Percentiles rank a stretch among this genome's conserved stretches.
Conservation (phyloP, 2,888 invertebrate genomes). For the Dryadula phaetusa region DNA sequence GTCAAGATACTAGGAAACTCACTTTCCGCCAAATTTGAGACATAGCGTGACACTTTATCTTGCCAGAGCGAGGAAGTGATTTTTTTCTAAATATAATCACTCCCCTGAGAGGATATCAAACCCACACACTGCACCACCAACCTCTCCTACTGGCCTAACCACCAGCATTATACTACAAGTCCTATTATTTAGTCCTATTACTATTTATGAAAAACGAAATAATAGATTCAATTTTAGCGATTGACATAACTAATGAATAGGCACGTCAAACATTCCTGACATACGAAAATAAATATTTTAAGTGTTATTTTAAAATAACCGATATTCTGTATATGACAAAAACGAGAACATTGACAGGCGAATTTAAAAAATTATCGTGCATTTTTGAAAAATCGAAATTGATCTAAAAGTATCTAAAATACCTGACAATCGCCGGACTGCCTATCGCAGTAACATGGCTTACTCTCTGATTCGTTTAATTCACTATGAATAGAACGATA, state of each 20-base stretch:
- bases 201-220: background rate
- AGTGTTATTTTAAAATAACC: background rate
- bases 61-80: too few relatives aligned
- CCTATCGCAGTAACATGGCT: constrained; percentile 11
- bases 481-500: background rate
- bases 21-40: too few relatives aligned
- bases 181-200: background rate
- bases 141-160: too few relatives aligned
- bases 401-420: background rate
- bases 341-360: constrained; percentile 1
- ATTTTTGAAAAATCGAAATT: background rate
- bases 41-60: too few relatives aligned
- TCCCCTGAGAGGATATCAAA: too few relatives aligned
- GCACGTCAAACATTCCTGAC: background rate
- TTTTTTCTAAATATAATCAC: too few relatives aligned
- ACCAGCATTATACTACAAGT: background rate
- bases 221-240: background rate
- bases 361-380: background rate
- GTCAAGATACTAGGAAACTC: too few relatives aligned
- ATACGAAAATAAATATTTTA: background rate
- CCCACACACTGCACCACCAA: too few relatives aligned
- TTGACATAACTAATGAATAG: background rate
- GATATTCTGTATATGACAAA: background rate
- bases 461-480: constrained; percentile 3
- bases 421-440: constrained; percentile 8